These are phyloP conservation scores for Drosophila tripunctata DNA, from an alignment of 2,888 invertebrate genomes.

Conservation along the genomic window DNA sequence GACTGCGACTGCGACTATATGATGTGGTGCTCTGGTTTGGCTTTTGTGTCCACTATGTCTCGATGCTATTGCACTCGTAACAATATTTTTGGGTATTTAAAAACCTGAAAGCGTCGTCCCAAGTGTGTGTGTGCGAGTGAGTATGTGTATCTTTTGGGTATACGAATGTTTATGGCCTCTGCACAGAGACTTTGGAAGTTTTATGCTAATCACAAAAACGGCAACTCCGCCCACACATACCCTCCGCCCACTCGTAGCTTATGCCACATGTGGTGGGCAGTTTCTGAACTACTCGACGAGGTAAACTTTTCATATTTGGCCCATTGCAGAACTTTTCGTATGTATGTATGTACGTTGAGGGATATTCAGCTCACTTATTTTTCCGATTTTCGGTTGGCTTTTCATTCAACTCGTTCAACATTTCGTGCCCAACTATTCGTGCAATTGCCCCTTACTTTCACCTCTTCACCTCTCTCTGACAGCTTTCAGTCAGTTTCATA, in stretches of 20 bases:
- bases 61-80: slow-evolving; percentile 53
- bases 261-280: slow-evolving; percentile 8
- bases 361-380: slow-evolving; percentile 53
- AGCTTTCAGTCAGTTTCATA: slow-evolving; percentile 69
- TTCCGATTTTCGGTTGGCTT: slow-evolving; percentile 45
- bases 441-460: slow-evolving; percentile 50
- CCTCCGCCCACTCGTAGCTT: too few species aligned
- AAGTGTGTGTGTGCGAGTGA: neutral
- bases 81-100: slow-evolving; percentile 73
- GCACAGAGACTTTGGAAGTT: slow-evolving; percentile 75
- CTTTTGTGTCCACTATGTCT: slow-evolving; percentile 19
- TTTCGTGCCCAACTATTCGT: slow-evolving; percentile 67
- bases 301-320: slow-evolving; percentile 72
- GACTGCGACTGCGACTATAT: neutral
- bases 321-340: slow-evolving; percentile 57
- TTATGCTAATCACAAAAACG: slow-evolving; percentile 78
- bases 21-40: neutral
- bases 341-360: slow-evolving; percentile 35
- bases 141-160: slow-evolving; percentile 39
- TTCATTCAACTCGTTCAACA: slow-evolving; percentile 69
- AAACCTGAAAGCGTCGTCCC: slow-evolving; percentile 52
- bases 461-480: slow-evolving; percentile 15
- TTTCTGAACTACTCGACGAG: slow-evolving; percentile 46
- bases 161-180: slow-evolving; percentile 59
- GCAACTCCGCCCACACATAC: slow-evolving; percentile 35